Base-by-base conservation (phyloP, 1,140 invertebrate genomes). In the Plectrocnemia conspersa region DNA sequence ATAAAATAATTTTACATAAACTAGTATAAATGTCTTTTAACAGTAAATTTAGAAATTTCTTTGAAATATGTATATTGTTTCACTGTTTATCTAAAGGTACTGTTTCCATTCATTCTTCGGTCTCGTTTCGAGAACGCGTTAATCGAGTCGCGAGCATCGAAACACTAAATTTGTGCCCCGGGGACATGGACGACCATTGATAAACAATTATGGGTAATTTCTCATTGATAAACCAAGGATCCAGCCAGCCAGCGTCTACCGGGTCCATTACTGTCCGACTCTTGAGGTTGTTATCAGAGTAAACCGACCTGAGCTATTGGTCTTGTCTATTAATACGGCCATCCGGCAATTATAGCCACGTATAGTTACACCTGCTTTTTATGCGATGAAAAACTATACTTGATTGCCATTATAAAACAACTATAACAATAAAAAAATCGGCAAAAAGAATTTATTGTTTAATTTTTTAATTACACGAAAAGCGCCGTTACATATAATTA, bases 141-240 rank as follows among this genome's bases (percentile, higher is more conserved):
- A 32, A 22, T 47, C 46, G 32, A 9, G 18, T 13, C 5, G 13
- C 15, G 11, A 29, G 23, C 18, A 48, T 21, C 29, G 33, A 29
- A 50, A 29, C n/a, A 15, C 46, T n/a, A 18, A 35, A 15, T 36
- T 33, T 21, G 25, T 24, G 16, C 29, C 46, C 46, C 16, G 16
- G 25, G 38, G 32, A 32, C 47, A 13, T 22, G 42, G 21, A 16
- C 19, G 40, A 50, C 41, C 58, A 60, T 60, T 60, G 58, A 60
- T 60, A 60, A 60, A 52, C 58, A 56, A 60, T 60, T 60, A 60
- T 46, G 48, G 48, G 54, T 49, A 46, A 60, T 60, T 60, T 60
- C 48, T 53, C 54, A 53, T 35, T 53, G 58, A 60, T 56, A 60
- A 54, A 21, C 53, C 54, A 53, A 54, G 56, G 52, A 45, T n/a